These are phyloP conservation scores for Lagenorhynchus albirostris DNA, from an alignment of 2,113 vertebrate species.

Conservation along the genomic window DNA sequence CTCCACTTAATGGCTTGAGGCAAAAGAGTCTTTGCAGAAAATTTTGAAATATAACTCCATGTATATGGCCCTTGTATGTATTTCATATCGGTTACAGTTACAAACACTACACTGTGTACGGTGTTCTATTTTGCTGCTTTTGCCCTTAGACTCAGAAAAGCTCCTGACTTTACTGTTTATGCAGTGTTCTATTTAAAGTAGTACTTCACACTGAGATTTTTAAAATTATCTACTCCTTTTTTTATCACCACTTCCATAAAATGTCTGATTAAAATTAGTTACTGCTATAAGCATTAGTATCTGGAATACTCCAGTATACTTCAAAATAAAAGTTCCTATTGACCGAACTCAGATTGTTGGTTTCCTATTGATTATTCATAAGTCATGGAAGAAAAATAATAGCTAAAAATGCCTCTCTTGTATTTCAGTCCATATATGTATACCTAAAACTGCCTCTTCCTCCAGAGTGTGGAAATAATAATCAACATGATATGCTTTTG, in stretches of 20 bases:
- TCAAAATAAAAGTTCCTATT: slow-evolving; percentile 38
- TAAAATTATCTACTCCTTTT: background rate
- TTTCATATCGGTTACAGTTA: background rate
- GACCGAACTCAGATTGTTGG: background rate
- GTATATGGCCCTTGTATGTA: background rate
- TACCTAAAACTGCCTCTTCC: background rate
- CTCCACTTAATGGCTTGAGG: background rate
- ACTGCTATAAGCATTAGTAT: slow-evolving; percentile 40
- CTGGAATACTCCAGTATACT: background rate
- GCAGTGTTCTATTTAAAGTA: slow-evolving; percentile 52
- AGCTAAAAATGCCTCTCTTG: background rate
- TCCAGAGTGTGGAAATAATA: background rate
- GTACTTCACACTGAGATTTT: background rate
- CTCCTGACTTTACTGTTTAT: slow-evolving; percentile 42
- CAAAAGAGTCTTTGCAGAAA: background rate
- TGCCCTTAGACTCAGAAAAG: background rate
- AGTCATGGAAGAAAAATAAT: background rate
- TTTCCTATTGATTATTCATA: slow-evolving; percentile 16
- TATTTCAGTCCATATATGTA: background rate
- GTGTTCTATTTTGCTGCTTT: slow-evolving; percentile 14
- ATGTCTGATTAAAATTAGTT: slow-evolving; percentile 51
- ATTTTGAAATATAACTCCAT: background rate
- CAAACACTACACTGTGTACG: background rate
- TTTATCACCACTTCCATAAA: background rate
- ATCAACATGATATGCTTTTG: background rate